phyloP scores from a whole-genome alignment of 2,797 vertebrate species.

The Vultur gryphus region DNA sequence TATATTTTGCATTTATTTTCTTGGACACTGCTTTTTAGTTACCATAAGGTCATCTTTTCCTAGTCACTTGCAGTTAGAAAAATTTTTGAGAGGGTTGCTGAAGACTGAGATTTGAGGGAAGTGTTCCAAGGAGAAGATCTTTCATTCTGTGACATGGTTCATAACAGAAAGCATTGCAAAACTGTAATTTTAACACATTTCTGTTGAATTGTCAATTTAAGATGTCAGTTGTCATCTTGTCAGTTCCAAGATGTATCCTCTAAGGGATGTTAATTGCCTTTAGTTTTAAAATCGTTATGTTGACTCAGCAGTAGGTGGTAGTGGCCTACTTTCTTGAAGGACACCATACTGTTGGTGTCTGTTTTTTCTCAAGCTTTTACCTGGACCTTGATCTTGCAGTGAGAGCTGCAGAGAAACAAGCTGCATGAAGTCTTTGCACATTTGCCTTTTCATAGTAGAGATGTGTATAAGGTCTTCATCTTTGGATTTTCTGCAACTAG shows the following conservation, averaged over 20 bases:
- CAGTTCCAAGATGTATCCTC: background rate
- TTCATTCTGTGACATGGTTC: background rate
- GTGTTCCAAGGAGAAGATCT: background rate
- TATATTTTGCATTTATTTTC: background rate
- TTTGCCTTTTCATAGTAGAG: background rate
- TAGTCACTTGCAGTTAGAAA: background rate
- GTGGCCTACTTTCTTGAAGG: background rate
- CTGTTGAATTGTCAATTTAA: constrained; percentile 1
- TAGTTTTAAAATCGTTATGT: background rate
- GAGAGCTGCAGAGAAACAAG: background rate
- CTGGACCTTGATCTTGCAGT: background rate
- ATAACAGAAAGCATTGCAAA: background rate
- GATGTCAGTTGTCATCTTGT: constrained; percentile 10
- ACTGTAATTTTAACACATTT: background rate
- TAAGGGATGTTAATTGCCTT: background rate
- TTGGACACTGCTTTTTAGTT: background rate
- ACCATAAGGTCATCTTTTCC: background rate
- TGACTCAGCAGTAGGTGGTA: constrained; percentile 11
- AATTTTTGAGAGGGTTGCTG: background rate
- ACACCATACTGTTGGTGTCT: background rate
- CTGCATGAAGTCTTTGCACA: background rate
- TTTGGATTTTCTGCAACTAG: background rate
- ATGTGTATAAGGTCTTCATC: background rate
- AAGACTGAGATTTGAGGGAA: background rate
- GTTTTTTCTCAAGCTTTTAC: background rate